A percentile compares a stretch with the other conserved stretches of the same genome.
Evolutionary conservation across 1,140 invertebrate genomes (phyloP).

Genomic region (Drosophila subobscura): DNA sequence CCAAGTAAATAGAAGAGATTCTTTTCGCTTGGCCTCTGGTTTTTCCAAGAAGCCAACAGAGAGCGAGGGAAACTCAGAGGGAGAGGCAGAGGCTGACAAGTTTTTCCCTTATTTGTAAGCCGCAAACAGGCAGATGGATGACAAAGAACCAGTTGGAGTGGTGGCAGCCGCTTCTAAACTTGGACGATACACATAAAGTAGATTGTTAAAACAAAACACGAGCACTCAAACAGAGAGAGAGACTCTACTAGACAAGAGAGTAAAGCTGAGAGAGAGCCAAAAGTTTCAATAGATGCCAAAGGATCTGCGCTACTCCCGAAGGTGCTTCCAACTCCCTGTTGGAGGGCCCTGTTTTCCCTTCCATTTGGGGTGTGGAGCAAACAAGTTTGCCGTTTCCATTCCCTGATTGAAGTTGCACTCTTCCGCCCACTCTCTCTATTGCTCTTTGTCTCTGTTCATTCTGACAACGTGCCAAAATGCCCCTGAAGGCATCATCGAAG

Average conservation of each 20-base stretch:
- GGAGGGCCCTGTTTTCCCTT: conserved; percentile 9
- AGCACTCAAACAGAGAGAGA: conserved; percentile 14
- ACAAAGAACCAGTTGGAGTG: conserved; percentile 34
- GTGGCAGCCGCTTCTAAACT: background rate
- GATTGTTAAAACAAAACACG: conserved; percentile 57
- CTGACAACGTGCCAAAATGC: conserved; percentile 65
- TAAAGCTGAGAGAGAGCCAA: background rate
- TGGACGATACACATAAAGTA: conserved; percentile 30
- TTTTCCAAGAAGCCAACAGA: conserved; percentile 60
- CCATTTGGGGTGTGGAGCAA: conserved; percentile 54
- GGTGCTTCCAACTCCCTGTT: no score
- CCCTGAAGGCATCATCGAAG: conserved; percentile 40
- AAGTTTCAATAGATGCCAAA: conserved; percentile 29
- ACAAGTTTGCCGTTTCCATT: conserved; percentile 42
- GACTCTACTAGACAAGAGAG: background rate
- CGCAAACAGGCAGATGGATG: conserved; percentile 31
- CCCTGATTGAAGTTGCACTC: conserved; percentile 29
- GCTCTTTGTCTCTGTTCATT: conserved; percentile 4
- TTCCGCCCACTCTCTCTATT: conserved; percentile 47
- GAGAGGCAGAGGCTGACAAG: conserved; percentile 50
- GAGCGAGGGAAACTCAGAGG: conserved; percentile 4
- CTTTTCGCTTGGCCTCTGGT: conserved; percentile 31
- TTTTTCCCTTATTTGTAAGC: conserved; percentile 74
- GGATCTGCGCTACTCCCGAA: background rate
- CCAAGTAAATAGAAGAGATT: conserved; percentile 79